Base-by-base conservation (phyloP, 92 coral and sea anemone genomes). In the Hydrozoanthus gracilis region DNA sequence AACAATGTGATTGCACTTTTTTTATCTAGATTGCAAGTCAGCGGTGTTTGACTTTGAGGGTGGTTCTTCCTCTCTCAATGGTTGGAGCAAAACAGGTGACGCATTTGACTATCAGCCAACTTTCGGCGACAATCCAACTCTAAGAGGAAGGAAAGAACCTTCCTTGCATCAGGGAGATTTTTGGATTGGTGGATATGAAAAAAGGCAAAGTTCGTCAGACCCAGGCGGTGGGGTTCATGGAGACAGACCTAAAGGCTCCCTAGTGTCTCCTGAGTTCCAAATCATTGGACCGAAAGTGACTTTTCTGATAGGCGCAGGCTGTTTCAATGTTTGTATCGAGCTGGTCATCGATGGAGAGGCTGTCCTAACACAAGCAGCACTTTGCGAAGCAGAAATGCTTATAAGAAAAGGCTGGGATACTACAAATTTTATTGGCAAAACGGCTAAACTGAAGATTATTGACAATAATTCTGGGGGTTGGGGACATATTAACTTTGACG, bases 101-200 rank as follows among this genome's bases (percentile, higher is more conserved):
- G 83, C 83, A 11, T 78, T 78, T 39, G 17, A 56, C 12, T 20
- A 15, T 47, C 83, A 78, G 11, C 83, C 83, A 44, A 78, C 83
- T 0, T 78, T 44, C 13, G 83, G 83, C 7, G 83, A 78, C 83
- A 78, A 78, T 54, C 55, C 83, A 44, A 60, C 18, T 3, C 35
- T 39, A 2, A 61, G 83, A 12, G 71, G 71, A 46, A 54, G 16
- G 0, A 4, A 3, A 1, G 83, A 77, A 10, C 82, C 65, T 9
- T 52, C 83, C 65, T 60, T 78, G 15, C 84, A 61, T 44, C 84
- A 79, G 17, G 84, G 84, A 61, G 58, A 79, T 17, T 79, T 61
- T 47, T 79, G 84, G 84, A 60, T 79, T 61, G 84, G 84, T 61
- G 61, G 79, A 18, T 16, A 4, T 0, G 79, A 74, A 60, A 44